Evolutionary conservation across 2,113 vertebrate genomes (phyloP).

Genomic region (Gila orcuttii): DNA sequence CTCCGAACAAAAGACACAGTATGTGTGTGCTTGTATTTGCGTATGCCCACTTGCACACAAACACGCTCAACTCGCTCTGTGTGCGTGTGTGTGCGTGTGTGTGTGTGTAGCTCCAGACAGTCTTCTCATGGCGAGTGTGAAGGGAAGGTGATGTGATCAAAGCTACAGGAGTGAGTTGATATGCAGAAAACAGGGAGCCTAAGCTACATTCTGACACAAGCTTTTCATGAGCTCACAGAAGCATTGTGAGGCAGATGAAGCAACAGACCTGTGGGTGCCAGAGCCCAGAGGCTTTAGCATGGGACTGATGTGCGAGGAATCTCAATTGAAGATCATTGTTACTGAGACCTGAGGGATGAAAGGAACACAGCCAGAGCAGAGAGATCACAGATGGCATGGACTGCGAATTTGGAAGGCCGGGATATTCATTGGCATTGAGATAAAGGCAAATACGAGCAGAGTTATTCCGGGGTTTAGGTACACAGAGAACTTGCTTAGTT

Average conservation of each 20-base stretch:
- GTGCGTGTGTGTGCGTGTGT: neutral
- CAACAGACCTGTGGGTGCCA: constrained; percentile 53
- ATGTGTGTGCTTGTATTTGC: neutral
- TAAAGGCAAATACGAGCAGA: constrained; percentile 3
- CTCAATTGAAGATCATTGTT: constrained; percentile 61
- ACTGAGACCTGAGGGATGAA: constrained; percentile 53
- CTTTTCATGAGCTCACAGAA: constrained; percentile 45
- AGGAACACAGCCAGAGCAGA: constrained; percentile 42
- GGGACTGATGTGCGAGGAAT: constrained; percentile 57
- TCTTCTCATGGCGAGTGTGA: constrained; percentile 23
- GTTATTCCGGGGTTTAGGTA: constrained; percentile 5
- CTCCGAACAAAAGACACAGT: constrained; percentile 16
- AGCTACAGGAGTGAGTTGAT: constrained; percentile 55
- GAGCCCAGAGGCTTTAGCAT: constrained; percentile 53
- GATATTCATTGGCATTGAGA: constrained; percentile 24
- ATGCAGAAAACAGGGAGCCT: constrained; percentile 51
- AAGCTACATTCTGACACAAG: constrained; percentile 50
- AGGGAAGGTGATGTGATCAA: constrained; percentile 56
- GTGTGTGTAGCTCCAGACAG: constrained; percentile 26
- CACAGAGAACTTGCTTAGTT: constrained; percentile 26
- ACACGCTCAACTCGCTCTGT: neutral
- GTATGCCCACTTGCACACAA: constrained; percentile 12
- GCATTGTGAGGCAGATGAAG: constrained; percentile 61
- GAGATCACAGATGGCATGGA: constrained; percentile 53
- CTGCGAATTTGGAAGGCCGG: neutral